phyloP scores from a whole-genome alignment of 2,113 vertebrate species.

The Syngnathoides biaculeatus region DNA sequence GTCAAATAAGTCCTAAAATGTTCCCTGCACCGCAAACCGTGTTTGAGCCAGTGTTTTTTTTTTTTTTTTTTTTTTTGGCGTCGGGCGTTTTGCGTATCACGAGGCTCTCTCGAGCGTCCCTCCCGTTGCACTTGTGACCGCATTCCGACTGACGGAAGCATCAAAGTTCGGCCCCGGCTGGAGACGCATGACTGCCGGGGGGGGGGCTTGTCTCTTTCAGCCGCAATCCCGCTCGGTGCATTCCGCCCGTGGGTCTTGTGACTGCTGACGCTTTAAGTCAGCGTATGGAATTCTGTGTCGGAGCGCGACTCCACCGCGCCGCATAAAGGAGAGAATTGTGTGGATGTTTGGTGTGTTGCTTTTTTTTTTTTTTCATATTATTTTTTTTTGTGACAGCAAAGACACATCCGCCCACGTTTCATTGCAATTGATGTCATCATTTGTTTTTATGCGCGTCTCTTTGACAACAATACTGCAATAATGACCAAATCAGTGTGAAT shows the following conservation, averaged over 20 bases:
- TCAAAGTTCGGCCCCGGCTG: not conserved
- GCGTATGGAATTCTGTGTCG: not conserved
- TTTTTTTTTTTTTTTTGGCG: too few species aligned
- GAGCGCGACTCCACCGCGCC: not conserved
- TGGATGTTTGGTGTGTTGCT: too few species aligned
- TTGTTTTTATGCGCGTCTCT: not conserved
- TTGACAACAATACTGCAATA: constrained; percentile 3
- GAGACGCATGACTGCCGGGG: constrained; percentile 2
- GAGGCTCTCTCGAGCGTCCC: not conserved
- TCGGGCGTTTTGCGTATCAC: not conserved
- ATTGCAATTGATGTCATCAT: constrained; percentile 7
- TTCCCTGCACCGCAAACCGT: not conserved
- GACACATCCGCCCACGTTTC: not conserved
- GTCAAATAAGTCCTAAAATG: not conserved
- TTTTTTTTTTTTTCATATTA: too few species aligned
- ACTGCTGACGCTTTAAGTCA: constrained; percentile 16
- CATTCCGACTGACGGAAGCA: not conserved
- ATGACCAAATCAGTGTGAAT: not conserved
- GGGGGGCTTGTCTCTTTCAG: constrained; percentile 22
- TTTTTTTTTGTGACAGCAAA: not conserved
- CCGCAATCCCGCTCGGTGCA: constrained; percentile 3
- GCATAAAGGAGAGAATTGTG: not conserved
- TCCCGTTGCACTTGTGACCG: constrained; percentile 17
- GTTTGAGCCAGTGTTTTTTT: too few species aligned
- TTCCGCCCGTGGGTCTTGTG: constrained; percentile 38